Conservation (phyloP, 2,113 vertebrate genomes). For the Oreamnos americanus region DNA sequence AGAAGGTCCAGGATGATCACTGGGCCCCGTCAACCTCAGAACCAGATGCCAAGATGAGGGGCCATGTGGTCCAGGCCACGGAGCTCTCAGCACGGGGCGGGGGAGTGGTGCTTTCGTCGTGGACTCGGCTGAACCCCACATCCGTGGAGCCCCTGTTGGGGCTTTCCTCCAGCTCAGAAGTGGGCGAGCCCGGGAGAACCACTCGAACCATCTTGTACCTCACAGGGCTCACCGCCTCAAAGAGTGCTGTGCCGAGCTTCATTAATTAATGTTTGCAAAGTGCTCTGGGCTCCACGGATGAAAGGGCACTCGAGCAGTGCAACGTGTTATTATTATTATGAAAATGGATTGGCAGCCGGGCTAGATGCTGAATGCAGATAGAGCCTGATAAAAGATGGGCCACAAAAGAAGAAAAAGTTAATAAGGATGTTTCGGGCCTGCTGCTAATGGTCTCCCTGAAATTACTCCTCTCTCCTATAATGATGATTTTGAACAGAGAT, state of each 20-base stretch:
- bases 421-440: conserved; percentile 32
- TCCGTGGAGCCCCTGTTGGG: neutral
- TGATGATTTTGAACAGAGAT: conserved; percentile 36
- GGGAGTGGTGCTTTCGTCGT: neutral
- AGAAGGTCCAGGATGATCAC: neutral
- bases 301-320: conserved; percentile 49
- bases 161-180: neutral
- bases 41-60: neutral
- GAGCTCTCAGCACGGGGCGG: neutral
- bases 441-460: conserved; percentile 36
- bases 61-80: neutral
- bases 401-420: conserved; percentile 61
- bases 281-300: conserved; percentile 64
- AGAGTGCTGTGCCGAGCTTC: neutral
- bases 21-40: accelerated
- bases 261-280: conserved; percentile 63
- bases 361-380: conserved; percentile 51
- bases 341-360: conserved; percentile 52
- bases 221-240: conserved; percentile 35
- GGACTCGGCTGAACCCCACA: neutral
- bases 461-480: conserved; percentile 39
- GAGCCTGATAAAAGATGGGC: conserved; percentile 42
- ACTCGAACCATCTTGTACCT: conserved; percentile 33
- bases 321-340: conserved; percentile 61
- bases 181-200: conserved; percentile 44